Evolutionary conservation across 2,797 vertebrate species (phyloP).

Genomic region (Micrastur ruficollis): DNA sequence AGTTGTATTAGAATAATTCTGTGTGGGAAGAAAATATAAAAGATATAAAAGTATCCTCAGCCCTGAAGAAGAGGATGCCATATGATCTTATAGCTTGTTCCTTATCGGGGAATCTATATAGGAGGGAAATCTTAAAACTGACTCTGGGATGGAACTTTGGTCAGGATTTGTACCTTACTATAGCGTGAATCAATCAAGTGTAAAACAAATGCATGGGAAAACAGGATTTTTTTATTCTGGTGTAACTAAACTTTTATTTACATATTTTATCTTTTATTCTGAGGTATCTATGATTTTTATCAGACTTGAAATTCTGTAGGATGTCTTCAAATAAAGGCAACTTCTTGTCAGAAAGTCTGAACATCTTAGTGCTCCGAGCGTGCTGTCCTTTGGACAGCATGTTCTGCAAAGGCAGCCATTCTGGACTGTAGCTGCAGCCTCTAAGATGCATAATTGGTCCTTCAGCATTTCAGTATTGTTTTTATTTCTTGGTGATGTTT

Average conservation of each 20-base stretch:
- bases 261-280: background rate
- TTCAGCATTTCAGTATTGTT: background rate
- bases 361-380: accelerated
- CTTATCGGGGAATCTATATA: background rate
- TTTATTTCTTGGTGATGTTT: background rate
- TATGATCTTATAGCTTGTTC: background rate
- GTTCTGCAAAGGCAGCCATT: background rate
- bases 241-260: background rate
- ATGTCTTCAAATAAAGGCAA: background rate
- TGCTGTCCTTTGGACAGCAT: background rate
- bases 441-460: background rate
- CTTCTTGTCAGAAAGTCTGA: background rate
- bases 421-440: background rate
- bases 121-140: background rate
- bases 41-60: background rate
- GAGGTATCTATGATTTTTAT: background rate
- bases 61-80: background rate
- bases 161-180: background rate
- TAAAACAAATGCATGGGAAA: background rate
- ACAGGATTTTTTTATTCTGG: background rate
- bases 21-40: background rate
- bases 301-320: background rate
- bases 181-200: background rate
- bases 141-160: background rate
- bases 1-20: background rate